phyloP scores from a whole-genome alignment of 2,797 vertebrate genomes.

The Neoniphon sammara region DNA sequence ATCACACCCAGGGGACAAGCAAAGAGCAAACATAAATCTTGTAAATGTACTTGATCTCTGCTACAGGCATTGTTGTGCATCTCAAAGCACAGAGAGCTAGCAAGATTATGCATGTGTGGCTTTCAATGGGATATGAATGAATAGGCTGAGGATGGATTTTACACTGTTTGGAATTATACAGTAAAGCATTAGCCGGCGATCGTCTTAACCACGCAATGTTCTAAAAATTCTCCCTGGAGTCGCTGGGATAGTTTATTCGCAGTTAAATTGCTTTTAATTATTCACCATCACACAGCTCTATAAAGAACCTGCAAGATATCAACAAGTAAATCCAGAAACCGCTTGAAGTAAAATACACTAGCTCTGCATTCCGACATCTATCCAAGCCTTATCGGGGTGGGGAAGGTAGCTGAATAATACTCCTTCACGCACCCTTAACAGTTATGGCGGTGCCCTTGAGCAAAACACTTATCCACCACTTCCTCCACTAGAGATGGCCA shows the following conservation, averaged over 20 bases:
- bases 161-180: conserved; percentile 15
- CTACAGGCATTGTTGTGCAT: conserved; percentile 33
- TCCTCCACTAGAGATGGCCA: conserved; percentile 62
- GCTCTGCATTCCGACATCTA: conserved; percentile 5
- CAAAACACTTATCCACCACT: conserved; percentile 47
- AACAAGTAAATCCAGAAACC: no score
- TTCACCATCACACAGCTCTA: conserved; percentile 1
- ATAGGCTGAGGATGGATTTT: conserved; percentile 11
- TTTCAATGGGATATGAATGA: conserved; percentile 21
- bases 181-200: conserved; percentile 1
- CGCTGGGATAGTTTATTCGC: conserved; percentile 20
- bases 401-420: conserved; percentile 41
- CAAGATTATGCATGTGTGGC: conserved; percentile 13
- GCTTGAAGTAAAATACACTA: neutral
- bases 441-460: conserved; percentile 38
- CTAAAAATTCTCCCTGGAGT: conserved; percentile 29
- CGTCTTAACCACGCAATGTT: conserved; percentile 16
- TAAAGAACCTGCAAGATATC: neutral
- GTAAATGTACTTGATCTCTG: conserved; percentile 55
- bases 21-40: conserved; percentile 59
- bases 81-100: conserved; percentile 14
- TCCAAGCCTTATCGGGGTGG: conserved; percentile 37
- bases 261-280: conserved; percentile 42
- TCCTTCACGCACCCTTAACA: conserved; percentile 13
- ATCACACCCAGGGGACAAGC: conserved; percentile 25